A percentile compares a stretch with the other conserved stretches of the same genome.
Evolutionary conservation across 2,888 invertebrate species (phyloP).

Genomic region (Pammene fasciana): DNA sequence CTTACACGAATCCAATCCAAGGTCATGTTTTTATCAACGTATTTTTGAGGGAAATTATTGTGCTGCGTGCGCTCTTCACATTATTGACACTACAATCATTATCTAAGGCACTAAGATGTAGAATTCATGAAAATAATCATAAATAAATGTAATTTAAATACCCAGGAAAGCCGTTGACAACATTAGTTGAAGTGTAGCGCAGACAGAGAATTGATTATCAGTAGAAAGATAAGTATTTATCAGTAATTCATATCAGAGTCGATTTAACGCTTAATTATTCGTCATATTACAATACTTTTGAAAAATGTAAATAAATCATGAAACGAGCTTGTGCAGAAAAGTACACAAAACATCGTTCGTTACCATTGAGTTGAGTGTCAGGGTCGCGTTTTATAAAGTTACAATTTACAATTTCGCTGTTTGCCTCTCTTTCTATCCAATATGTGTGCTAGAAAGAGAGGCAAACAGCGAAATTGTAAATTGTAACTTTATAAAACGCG

Average conservation of each 20-base stretch:
- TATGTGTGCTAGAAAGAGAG: no score
- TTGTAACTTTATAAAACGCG: no score
- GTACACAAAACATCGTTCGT: no score
- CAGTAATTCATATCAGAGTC: conserved; percentile 7
- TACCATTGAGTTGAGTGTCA: no score
- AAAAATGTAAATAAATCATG: not conserved
- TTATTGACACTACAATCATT: not conserved
- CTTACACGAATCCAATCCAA: conserved; percentile 31
- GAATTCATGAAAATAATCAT: not conserved
- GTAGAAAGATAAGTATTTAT: conserved; percentile 16
- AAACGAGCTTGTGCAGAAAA: not conserved
- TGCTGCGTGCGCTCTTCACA: not conserved
- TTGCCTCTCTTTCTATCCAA: no score
- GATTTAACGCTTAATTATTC: not conserved
- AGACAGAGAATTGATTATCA: conserved; percentile 18
- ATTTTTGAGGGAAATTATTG: conserved; percentile 4
- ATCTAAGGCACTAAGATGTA: not conserved
- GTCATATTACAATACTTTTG: not conserved
- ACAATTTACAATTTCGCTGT: no score
- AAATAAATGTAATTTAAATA: conserved; percentile 23
- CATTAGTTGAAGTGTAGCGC: conserved; percentile 52
- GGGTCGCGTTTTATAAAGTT: no score
- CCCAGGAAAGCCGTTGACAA: conserved; percentile 19
- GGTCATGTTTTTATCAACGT: conserved; percentile 32
- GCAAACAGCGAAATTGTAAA: no score